Base-by-base conservation (phyloP, 2,797 vertebrate species). In the Microcaecilia unicolor region DNA sequence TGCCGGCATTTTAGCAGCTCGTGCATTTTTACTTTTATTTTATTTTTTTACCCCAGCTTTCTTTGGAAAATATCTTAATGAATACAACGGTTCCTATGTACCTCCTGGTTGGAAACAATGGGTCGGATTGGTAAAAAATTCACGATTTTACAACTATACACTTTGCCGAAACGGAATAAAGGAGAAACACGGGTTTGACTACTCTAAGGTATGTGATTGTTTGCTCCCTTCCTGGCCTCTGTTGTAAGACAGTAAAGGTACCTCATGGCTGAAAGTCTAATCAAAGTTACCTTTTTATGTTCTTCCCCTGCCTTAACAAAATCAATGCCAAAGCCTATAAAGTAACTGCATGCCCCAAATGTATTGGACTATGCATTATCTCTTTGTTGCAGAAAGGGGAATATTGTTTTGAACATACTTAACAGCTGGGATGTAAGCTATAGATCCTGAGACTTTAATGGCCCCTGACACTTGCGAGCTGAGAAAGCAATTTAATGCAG, bases 31-130 rank as follows among this genome's bases (percentile, higher is more conserved):
- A n/a, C n/a, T 27, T 3, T 11, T 11, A 26, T 49, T 37, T 23
- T 29, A 15, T 25, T 59, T 24, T 65, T 12, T 63, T 25, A 38
- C 33, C 49, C 10, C 72, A 98, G 95, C 91, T 53, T 98, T 95
- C 76, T 98, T 98, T 58, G 95, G 95, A 25, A 98, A 98, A 70
- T 98, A 98, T 57, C 89, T 98, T 30, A 98, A 98, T 20, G 95
- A 98, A 51, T 98, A 98, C 68, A 98, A 98, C 3, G 95, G 95
- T 44, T 94, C 92, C 25, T 98, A 98, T 15, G 76, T 97, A 28
- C 94, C 93, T 0, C 72, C 88, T 0, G 94, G 93, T 10, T 97
- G 93, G 94, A 94, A 86, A 56, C 88, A 97, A 65, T 97, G 94
- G 93, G 86, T 98, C 26, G 91, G 90, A 5, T 66, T 97, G 48